Percentiles rank a stretch among this genome's conserved stretches.
phyloP scores from a whole-genome alignment of 2,113 vertebrate species.

The Dromas ardeola region DNA sequence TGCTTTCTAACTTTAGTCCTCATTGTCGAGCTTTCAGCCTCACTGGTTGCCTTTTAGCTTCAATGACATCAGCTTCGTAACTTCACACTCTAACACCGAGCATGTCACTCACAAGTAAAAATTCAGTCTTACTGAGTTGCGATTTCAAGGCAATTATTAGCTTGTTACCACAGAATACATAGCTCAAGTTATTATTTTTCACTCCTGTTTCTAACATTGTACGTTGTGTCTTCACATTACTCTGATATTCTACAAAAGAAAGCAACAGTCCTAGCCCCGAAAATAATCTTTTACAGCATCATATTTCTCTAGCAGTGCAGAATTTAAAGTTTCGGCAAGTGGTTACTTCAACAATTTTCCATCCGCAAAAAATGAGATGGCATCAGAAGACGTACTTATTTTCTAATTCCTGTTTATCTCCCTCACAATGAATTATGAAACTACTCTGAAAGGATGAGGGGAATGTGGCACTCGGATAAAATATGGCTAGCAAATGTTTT shows the following conservation, averaged over 20 bases:
- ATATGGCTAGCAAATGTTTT: not conserved
- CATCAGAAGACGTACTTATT: not conserved
- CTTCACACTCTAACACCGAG: not conserved
- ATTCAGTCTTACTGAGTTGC: not conserved
- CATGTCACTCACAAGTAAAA: not conserved
- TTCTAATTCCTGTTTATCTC: not conserved
- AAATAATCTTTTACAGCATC: not conserved
- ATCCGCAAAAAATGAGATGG: not conserved
- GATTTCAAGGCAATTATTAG: not conserved
- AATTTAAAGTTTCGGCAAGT: not conserved
- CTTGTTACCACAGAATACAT: not conserved
- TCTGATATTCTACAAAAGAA: not conserved
- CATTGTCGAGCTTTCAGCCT: not conserved
- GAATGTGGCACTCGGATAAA: not conserved
- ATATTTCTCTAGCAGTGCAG: not conserved
- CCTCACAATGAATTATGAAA: not conserved
- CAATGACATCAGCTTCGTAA: not conserved
- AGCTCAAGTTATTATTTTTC: not conserved
- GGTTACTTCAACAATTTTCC: not conserved
- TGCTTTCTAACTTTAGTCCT: not conserved
- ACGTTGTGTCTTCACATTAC: not conserved
- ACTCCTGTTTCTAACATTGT: not conserved
- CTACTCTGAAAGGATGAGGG: not conserved
- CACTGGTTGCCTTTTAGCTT: not conserved
- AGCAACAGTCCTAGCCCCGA: not conserved